Evolutionary conservation across 2,888 invertebrate genomes (phyloP), one percentile per base, ranked within the genome.

Genomic region (Ochlodes sylvanus): DNA sequence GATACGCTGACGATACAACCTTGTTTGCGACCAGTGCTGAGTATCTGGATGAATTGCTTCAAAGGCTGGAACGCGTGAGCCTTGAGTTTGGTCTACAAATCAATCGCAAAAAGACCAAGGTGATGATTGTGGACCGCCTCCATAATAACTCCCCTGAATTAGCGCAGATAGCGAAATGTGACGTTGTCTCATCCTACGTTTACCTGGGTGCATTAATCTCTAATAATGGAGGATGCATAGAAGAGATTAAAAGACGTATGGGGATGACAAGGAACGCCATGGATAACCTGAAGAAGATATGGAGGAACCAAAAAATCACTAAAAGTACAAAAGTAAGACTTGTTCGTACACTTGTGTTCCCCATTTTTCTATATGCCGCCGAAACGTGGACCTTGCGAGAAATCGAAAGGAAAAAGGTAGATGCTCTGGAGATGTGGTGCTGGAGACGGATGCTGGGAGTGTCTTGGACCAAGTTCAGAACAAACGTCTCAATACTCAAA

Each of bases 41-140:
- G 34, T 17, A 44, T 17, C 62, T 67, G 54, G 44, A 66, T 21
- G 15, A 38, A 38, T 50, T 50, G 15, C 50, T 50, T 50, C 50
- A 50, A 5, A 42, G 54, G 2, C 19, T 61, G 17, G 34, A 27
- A 56, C 34, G 2, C 64, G 69, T 34, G 67, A 56, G 14, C 41
- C 67, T 14, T 17, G 50, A 42, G 42, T 42, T 42, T 42, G 42
- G 42, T 7, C 42, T 42, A 42, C 63, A 69, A 38, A 70, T 72
- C 9, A 69, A 69, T 21, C 58, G 61, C 42, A 42, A 42, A 42
- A 71, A 65, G 21, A 71, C 71, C 7, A 70, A 70, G 44, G 58
- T 66, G n/a, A 71, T 73, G 69, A 70, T 71, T 38, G 69, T 70
- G 6, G 69, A 72, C 57, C 58, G 57, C 41, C 55, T 42, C 15